These are phyloP conservation scores for Callimorpha dominula DNA, from an alignment of 2,888 invertebrate species.

Conservation along the genomic window DNA sequence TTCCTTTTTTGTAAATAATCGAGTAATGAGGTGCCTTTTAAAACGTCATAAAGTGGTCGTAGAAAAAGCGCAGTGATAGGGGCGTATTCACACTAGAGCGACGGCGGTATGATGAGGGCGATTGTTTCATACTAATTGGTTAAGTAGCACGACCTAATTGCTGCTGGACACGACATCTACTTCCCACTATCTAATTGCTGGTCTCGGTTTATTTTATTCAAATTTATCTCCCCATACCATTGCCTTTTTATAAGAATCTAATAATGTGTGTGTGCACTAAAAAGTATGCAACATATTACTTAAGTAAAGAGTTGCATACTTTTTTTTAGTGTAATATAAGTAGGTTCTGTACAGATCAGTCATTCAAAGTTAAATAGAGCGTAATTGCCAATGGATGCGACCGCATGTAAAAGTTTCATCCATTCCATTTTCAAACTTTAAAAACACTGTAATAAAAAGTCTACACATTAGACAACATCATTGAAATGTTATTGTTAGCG, in stretches of 20 bases:
- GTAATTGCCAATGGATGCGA: not conserved
- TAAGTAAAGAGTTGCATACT: not conserved
- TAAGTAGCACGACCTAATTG: slow-evolving; percentile 83
- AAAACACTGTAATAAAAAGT: not conserved
- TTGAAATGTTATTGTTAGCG: slow-evolving; percentile 26
- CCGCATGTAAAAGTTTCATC: not conserved
- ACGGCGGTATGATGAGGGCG: slow-evolving; percentile 76
- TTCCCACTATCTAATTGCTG: slow-evolving; percentile 45
- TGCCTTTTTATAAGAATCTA: not conserved
- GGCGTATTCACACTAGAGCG: slow-evolving; percentile 78
- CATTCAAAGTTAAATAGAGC: not conserved
- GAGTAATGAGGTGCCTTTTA: slow-evolving; percentile 82
- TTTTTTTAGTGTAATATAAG: not conserved
- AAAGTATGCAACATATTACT: no score
- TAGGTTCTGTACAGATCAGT: not conserved
- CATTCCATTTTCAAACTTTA: not conserved
- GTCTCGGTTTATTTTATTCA: slow-evolving; percentile 45
- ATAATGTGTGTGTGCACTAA: no score
- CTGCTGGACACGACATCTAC: slow-evolving; percentile 73
- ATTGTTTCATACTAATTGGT: slow-evolving; percentile 85
- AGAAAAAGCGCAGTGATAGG: slow-evolving; percentile 82
- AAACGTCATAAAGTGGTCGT: slow-evolving; percentile 80
- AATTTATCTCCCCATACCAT: slow-evolving; percentile 29
- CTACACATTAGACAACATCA: slow-evolving; percentile 21
- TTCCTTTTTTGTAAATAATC: slow-evolving; percentile 75